A percentile compares a stretch with the other conserved stretches of the same genome.
Evolutionary conservation across 2,113 vertebrate species (phyloP).

Genomic region (Leiothrix lutea): DNA sequence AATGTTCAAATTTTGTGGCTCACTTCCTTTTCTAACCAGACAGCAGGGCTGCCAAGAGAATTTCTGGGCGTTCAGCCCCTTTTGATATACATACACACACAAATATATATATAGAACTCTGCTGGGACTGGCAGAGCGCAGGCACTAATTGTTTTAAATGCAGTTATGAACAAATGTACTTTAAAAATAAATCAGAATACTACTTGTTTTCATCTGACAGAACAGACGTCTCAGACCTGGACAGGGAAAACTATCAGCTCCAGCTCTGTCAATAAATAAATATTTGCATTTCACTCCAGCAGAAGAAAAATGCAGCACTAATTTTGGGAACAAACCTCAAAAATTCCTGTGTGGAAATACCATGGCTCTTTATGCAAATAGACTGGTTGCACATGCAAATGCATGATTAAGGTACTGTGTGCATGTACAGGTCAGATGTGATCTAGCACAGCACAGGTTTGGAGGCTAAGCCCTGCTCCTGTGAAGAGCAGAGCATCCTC

Average conservation of each 20-base stretch:
- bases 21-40: constrained; percentile 82
- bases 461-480: neutral
- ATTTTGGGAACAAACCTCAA: constrained; percentile 52
- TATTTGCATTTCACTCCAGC: constrained; percentile 50
- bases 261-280: constrained; percentile 60
- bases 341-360: constrained; percentile 45
- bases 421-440: neutral
- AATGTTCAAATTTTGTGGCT: constrained; percentile 81
- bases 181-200: constrained; percentile 6
- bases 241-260: constrained; percentile 4
- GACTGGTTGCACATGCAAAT: neutral
- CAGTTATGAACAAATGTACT: constrained; percentile 20
- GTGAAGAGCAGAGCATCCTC: neutral
- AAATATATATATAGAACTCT: constrained; percentile 23
- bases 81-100: constrained; percentile 62
- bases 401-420: neutral
- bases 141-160: constrained; percentile 49
- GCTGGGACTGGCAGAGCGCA: constrained; percentile 15
- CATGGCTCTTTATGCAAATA: neutral
- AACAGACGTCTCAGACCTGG: constrained; percentile 18
- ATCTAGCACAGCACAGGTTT: neutral
- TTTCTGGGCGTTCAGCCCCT: constrained; percentile 73
- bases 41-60: constrained; percentile 75
- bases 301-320: constrained; percentile 46
- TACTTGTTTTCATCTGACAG: constrained; percentile 28